A percentile compares a stretch with the other conserved stretches of the same genome.
Conservation (phyloP, 2,888 invertebrate species). For the Polylopha cassiicola region DNA sequence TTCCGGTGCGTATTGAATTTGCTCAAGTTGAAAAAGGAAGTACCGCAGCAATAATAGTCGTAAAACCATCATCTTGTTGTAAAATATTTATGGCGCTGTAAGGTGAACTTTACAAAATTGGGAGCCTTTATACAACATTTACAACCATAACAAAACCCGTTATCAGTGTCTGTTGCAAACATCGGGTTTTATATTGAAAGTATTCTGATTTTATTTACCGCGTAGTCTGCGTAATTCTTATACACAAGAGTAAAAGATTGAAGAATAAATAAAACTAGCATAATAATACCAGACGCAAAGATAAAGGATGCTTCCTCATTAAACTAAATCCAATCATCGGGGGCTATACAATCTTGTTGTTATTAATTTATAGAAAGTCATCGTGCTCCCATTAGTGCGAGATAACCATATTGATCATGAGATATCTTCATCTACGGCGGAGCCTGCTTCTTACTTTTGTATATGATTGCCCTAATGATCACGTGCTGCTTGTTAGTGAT, state of each 20-base stretch:
- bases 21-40: constrained; percentile 42
- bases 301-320: constrained; percentile 72
- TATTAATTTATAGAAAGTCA: constrained; percentile 78
- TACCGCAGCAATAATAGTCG: constrained; percentile 42
- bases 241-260: constrained; percentile 43
- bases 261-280: constrained; percentile 49
- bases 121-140: constrained; percentile 41
- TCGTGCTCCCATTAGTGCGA: constrained; percentile 64
- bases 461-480: constrained; percentile 69
- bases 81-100: constrained; percentile 51
- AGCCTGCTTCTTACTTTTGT: constrained; percentile 52
- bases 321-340: constrained; percentile 60
- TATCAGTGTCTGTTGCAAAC: constrained; percentile 40
- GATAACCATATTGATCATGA: constrained; percentile 69
- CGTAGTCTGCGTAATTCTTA: too few relatives aligned
- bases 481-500: constrained; percentile 71
- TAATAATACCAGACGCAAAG: constrained; percentile 43
- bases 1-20: constrained; percentile 47
- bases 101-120: constrained; percentile 36
- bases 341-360: constrained; percentile 56
- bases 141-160: constrained; percentile 46
- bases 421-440: constrained; percentile 48
- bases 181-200: constrained; percentile 11
- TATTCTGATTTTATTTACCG: background rate
- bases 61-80: constrained; percentile 49